Percentiles rank a stretch among this genome's conserved stretches.
Evolutionary conservation across 1,140 invertebrate species (phyloP).

Genomic region (Sitobion miscanthi): DNA sequence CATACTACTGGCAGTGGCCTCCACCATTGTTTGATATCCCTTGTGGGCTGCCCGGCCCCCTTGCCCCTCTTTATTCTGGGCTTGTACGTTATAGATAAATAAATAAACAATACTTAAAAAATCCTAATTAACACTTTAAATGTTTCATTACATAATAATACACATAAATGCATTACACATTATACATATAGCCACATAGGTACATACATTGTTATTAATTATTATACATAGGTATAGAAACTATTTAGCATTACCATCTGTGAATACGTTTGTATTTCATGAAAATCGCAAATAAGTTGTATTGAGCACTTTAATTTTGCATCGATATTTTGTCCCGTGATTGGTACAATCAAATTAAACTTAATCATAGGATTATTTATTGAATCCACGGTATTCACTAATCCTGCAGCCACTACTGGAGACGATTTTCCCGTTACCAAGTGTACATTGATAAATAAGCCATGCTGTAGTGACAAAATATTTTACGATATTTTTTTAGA

Average conservation of each 20-base stretch:
- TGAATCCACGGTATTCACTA: conserved; percentile 47
- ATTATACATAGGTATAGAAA: not conserved
- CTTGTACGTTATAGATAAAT: not conserved
- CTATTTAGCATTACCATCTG: not conserved
- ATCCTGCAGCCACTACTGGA: conserved; percentile 16
- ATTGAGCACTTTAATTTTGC: conserved; percentile 48
- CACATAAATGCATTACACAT: not conserved
- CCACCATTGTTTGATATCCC: no score
- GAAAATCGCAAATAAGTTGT: conserved; percentile 44
- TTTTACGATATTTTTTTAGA: not conserved
- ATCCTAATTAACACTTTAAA: not conserved
- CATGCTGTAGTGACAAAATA: conserved; percentile 31
- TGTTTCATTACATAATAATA: not conserved
- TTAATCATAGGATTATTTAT: conserved; percentile 47
- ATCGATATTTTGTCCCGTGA: conserved; percentile 43
- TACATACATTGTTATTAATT: no score
- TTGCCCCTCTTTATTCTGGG: no score
- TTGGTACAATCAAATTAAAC: conserved; percentile 43
- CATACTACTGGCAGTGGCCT: no score
- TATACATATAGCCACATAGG: no score
- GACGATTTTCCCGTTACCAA: conserved; percentile 31
- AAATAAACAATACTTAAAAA: not conserved
- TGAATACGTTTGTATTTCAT: conserved; percentile 33
- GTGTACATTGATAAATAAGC: conserved; percentile 46
- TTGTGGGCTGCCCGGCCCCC: no score